phyloP scores from a whole-genome alignment of 2,797 vertebrate genomes.

The Allobates femoralis region DNA sequence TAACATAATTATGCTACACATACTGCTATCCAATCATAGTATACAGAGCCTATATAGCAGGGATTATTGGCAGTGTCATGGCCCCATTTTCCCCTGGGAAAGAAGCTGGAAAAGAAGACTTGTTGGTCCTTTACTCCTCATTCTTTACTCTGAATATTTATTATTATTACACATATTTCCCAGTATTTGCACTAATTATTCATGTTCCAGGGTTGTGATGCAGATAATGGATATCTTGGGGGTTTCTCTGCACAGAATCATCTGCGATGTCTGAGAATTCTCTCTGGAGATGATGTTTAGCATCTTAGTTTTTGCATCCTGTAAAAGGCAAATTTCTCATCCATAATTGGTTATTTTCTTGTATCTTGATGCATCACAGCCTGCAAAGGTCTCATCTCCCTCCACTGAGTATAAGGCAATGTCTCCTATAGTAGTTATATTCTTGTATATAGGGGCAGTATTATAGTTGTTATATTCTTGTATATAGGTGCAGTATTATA shows the following conservation, averaged over 20 bases:
- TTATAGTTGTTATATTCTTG: too few species aligned
- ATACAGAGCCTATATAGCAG: background rate
- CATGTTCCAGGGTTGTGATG: background rate
- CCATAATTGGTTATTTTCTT: conserved; percentile 33
- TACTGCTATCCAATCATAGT: background rate
- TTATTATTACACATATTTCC: background rate
- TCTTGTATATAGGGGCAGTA: too few species aligned
- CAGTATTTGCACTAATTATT: background rate
- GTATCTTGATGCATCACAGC: conserved; percentile 5
- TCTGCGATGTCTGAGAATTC: background rate
- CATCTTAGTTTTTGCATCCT: background rate
- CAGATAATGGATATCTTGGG: conserved; percentile 8
- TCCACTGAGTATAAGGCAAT: background rate
- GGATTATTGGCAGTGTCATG: background rate
- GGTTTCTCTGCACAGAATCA: background rate
- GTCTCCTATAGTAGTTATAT: background rate
- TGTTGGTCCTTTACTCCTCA: background rate
- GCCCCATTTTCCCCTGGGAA: background rate
- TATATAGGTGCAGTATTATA: too few species aligned
- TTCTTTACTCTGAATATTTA: background rate
- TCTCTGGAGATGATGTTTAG: background rate
- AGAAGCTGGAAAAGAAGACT: background rate
- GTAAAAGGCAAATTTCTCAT: conserved; percentile 19
- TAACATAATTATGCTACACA: background rate
- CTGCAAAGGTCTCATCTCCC: conserved; percentile 25